Conservation (phyloP, 53 echinoderm and acorn worm species). For the Holothuria leucospilota region DNA sequence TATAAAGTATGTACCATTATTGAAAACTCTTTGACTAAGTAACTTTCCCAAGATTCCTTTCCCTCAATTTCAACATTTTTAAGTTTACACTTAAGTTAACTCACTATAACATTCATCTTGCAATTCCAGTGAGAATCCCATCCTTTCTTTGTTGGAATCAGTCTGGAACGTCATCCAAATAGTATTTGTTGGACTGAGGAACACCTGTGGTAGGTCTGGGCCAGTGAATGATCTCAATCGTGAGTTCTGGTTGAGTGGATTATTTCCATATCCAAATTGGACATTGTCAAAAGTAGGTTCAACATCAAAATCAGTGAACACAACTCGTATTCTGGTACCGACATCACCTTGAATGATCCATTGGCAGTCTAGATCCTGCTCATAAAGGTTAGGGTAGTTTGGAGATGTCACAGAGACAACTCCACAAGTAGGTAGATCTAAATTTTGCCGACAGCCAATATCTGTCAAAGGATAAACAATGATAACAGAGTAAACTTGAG, state of each 20-base stretch:
- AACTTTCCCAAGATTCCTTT: too few species aligned
- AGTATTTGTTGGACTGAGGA: conserved; percentile 43
- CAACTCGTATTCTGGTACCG: conserved; percentile 55
- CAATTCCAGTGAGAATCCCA: conserved; percentile 73
- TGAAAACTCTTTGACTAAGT: too few species aligned
- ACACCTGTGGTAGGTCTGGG: conserved; percentile 15
- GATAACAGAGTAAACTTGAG: background rate
- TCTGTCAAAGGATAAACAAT: background rate
- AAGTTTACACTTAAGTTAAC: background rate
- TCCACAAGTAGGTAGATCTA: conserved; percentile 18
- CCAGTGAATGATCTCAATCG: conserved; percentile 24
- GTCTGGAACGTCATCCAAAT: conserved; percentile 77
- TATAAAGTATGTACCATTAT: too few species aligned
- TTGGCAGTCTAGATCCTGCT: conserved; percentile 50
- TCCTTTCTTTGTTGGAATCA: conserved; percentile 60
- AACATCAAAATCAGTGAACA: conserved; percentile 57
- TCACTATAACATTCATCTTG: conserved; percentile 89
- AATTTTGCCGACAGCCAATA: conserved; percentile 29
- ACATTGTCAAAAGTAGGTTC: conserved; percentile 58
- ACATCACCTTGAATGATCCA: conserved; percentile 58
- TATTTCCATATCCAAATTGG: conserved; percentile 49
- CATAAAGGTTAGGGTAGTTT: conserved; percentile 68
- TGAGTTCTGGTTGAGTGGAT: background rate
- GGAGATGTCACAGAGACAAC: conserved; percentile 39
- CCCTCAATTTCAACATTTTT: too few species aligned